These are phyloP conservation scores for Dioctria rufipes DNA, from an alignment of 2,888 invertebrate genomes.

Conservation along the genomic window DNA sequence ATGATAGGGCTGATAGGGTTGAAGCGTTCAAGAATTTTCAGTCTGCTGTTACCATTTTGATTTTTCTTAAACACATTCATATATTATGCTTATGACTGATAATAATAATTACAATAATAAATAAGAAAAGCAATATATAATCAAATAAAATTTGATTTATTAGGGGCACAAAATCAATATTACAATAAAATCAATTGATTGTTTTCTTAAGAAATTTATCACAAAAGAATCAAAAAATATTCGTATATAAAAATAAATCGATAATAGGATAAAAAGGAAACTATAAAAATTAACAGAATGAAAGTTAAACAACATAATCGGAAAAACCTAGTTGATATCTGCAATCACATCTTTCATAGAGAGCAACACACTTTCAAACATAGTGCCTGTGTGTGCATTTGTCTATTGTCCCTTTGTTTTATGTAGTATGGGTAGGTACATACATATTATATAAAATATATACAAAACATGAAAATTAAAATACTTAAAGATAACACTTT, in stretches of 20 bases:
- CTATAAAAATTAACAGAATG: constrained; percentile 21
- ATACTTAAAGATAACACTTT: constrained; percentile 50
- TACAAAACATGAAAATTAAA: constrained; percentile 52
- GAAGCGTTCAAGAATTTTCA: no score
- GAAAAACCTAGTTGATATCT: constrained; percentile 45
- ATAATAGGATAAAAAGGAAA: constrained; percentile 3
- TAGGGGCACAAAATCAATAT: constrained; percentile 46
- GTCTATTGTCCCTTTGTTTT: constrained; percentile 11
- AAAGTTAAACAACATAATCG: constrained; percentile 21
- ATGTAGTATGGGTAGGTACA: not conserved
- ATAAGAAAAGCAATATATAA: constrained; percentile 30
- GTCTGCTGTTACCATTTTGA: no score
- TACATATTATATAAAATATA: constrained; percentile 48
- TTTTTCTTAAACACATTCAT: no score
- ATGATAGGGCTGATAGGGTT: no score
- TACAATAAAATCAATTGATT: constrained; percentile 29
- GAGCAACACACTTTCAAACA: not conserved
- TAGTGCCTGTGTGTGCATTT: not conserved
- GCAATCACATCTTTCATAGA: constrained; percentile 47
- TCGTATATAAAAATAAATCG: constrained; percentile 41
- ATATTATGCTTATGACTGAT: no score
- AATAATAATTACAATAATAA: constrained; percentile 3
- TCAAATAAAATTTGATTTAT: constrained; percentile 53
- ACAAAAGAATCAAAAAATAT: constrained; percentile 51
- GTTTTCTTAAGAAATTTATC: constrained; percentile 48